Evolutionary conservation across 2,888 invertebrate species (phyloP).

Genomic region (Bugula neritina): DNA sequence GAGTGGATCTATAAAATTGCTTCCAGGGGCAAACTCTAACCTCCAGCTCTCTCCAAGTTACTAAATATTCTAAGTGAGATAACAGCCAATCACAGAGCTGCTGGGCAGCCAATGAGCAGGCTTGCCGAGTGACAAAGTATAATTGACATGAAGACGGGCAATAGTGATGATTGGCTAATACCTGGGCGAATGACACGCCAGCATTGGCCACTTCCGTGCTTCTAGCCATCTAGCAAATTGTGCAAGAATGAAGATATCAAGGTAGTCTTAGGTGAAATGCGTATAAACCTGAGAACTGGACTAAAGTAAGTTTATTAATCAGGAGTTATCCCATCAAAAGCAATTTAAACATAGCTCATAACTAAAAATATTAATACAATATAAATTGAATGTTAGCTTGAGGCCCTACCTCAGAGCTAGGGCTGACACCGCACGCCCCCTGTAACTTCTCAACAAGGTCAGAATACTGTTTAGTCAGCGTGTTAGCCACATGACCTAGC

Average conservation of each 20-base stretch:
- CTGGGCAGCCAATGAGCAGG: slow-evolving; percentile 1
- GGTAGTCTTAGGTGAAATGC: background rate
- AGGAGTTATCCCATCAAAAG: no score
- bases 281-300: no score
- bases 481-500: slow-evolving; percentile 76
- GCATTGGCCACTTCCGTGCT: background rate
- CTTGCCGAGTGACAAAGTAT: background rate
- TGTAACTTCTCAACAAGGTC: slow-evolving; percentile 79
- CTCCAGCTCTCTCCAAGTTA: background rate
- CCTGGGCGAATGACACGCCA: background rate
- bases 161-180: slow-evolving; percentile 18
- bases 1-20: no score
- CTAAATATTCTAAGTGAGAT: background rate
- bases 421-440: slow-evolving; percentile 82
- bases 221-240: background rate
- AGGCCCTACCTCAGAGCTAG: slow-evolving; percentile 79
- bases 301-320: no score
- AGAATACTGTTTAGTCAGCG: slow-evolving; percentile 78
- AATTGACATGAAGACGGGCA: background rate
- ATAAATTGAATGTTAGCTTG: no score
- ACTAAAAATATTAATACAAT: no score
- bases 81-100: background rate
- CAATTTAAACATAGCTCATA: no score
- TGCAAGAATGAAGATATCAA: background rate
- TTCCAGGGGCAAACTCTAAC: slow-evolving; percentile 15